Percentiles rank a stretch among this genome's conserved stretches.
Evolutionary conservation across 2,113 vertebrate species (phyloP).

Genomic region (Nyctereutes procyonoides): DNA sequence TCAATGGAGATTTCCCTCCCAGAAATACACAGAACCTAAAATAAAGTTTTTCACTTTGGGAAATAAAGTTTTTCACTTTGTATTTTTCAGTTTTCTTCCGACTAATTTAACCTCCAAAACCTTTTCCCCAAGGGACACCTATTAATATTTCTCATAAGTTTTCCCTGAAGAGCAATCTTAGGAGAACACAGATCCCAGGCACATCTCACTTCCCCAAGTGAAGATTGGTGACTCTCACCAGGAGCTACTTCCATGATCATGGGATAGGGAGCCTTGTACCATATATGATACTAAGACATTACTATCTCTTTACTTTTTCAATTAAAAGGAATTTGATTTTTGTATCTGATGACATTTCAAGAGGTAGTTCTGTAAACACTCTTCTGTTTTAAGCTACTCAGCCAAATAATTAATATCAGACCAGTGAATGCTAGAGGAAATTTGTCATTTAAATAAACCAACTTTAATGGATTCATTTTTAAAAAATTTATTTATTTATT

Average conservation of each 20-base stretch:
- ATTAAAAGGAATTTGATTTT: background rate
- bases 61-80: background rate
- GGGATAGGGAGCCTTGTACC: background rate
- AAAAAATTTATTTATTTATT: background rate
- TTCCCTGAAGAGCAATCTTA: background rate
- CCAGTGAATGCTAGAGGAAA: background rate
- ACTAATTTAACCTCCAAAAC: background rate
- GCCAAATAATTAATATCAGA: background rate
- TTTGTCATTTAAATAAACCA: background rate
- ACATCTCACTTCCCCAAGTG: background rate
- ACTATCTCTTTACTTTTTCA: background rate
- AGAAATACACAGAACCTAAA: background rate
- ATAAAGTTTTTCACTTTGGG: background rate
- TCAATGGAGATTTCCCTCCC: background rate
- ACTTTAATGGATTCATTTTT: background rate
- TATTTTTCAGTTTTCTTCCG: background rate
- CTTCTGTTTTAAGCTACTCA: background rate
- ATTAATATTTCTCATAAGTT: background rate
- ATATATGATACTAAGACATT: background rate
- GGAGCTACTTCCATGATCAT: background rate
- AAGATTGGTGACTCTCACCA: background rate
- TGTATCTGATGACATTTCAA: background rate
- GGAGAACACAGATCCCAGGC: background rate
- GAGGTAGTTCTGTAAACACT: background rate
- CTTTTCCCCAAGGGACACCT: background rate